Conservation (phyloP, 2,888 invertebrate species). For the Tipula confusa region DNA sequence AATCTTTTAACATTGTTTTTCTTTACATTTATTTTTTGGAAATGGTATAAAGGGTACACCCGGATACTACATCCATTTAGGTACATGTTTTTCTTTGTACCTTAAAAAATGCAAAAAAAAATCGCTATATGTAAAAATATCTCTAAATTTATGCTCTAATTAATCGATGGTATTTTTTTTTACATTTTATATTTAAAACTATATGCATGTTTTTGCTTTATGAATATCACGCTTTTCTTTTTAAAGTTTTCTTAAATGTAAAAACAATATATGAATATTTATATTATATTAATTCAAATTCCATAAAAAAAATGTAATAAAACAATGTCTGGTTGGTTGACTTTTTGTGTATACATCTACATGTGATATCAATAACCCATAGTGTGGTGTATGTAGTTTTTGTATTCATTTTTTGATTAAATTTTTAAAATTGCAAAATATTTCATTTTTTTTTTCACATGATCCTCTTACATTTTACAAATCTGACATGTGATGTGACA, state of each 20-base stretch:
- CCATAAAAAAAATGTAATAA: no score
- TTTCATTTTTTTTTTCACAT: background rate
- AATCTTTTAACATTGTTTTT: background rate
- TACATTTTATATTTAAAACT: no score
- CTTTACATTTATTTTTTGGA: background rate
- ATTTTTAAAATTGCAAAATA: background rate
- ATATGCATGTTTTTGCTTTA: background rate
- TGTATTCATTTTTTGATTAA: background rate
- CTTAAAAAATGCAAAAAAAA: background rate
- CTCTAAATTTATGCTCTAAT: conserved; percentile 27
- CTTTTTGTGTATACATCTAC: background rate
- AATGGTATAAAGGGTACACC: conserved; percentile 20
- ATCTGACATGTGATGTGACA: no score
- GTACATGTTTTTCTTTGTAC: background rate
- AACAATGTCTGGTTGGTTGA: conserved; percentile 26
- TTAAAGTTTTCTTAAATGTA: background rate
- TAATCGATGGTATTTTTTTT: conserved; percentile 28
- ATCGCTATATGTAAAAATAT: background rate
- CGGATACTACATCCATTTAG: background rate
- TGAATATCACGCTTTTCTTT: conserved; percentile 26
- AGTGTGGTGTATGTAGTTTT: background rate
- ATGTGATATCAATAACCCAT: background rate
- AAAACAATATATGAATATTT: background rate
- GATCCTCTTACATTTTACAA: no score
- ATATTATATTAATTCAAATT: background rate